Conservation (phyloP, 1,140 invertebrate species). For the Drosophila ogumai region DNA sequence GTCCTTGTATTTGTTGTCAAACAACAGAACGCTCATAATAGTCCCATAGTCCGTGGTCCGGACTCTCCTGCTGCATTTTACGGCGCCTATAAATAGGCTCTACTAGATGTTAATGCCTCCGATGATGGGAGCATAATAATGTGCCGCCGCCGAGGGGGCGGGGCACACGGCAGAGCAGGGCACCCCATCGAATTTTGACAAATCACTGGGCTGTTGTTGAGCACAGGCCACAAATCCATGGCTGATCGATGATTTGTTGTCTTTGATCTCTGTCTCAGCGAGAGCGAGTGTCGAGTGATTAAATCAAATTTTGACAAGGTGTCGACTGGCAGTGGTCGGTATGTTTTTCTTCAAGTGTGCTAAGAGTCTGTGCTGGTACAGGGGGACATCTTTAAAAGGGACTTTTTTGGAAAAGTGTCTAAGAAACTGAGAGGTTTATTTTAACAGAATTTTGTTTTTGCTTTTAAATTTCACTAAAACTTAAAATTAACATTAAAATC, state of each 20-base stretch:
- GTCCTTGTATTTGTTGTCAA: constrained; percentile 79
- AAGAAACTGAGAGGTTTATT: background rate
- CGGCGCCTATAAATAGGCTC: constrained; percentile 73
- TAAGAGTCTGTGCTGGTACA: constrained; percentile 4
- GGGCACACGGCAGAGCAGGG: background rate
- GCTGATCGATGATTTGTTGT: constrained; percentile 79
- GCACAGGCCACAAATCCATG: constrained; percentile 51
- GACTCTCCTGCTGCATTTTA: constrained; percentile 61
- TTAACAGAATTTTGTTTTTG: background rate
- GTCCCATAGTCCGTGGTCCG: constrained; percentile 30
- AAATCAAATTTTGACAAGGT: constrained; percentile 80
- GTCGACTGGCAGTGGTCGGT: constrained; percentile 36
- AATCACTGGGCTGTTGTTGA: constrained; percentile 50
- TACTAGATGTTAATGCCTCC: constrained; percentile 64
- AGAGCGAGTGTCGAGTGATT: constrained; percentile 51
- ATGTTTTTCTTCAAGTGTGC: constrained; percentile 15
- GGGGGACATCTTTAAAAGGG: background rate
- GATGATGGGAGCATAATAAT: constrained; percentile 16
- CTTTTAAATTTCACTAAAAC: background rate
- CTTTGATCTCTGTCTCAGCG: constrained; percentile 56
- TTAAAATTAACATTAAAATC: background rate
- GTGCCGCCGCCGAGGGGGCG: background rate
- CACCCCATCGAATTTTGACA: constrained; percentile 65
- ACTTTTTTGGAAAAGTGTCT: background rate
- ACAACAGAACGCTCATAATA: constrained; percentile 73